Conservation (phyloP, 2,797 vertebrate genomes). For the Labeo calbasu region DNA sequence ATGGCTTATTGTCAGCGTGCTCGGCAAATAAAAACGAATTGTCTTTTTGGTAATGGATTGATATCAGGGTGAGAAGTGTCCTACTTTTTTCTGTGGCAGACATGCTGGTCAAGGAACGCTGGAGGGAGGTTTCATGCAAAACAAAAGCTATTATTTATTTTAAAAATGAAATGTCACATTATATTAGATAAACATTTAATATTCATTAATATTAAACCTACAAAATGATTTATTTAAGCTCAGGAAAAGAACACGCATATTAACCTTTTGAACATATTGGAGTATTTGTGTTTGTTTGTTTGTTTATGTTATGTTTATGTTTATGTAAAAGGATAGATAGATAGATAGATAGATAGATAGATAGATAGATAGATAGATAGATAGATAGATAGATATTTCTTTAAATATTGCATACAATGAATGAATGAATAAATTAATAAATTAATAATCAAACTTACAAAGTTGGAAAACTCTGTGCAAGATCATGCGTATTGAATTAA, state of each 20-base stretch:
- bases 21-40: conserved; percentile 71
- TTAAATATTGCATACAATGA: no score
- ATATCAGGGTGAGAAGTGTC: conserved; percentile 31
- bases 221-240: not conserved
- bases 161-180: conserved; percentile 8
- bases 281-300: no score
- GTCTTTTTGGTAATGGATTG: conserved; percentile 46
- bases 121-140: conserved; percentile 42
- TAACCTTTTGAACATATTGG: not conserved
- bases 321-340: no score
- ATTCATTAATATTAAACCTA: not conserved
- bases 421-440: no score
- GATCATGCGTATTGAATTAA: no score
- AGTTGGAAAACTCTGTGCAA: no score
- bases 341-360: no score
- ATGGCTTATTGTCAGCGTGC: conserved; percentile 70
- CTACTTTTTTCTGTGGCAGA: conserved; percentile 40
- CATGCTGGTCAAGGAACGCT: not conserved
- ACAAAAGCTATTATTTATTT: conserved; percentile 44
- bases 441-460: no score
- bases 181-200: not conserved
- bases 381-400: no score
- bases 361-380: no score
- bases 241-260: not conserved
- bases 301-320: no score